phyloP scores from a whole-genome alignment of 92 coral and sea anemone genomes.

The Phenganax marumi region DNA sequence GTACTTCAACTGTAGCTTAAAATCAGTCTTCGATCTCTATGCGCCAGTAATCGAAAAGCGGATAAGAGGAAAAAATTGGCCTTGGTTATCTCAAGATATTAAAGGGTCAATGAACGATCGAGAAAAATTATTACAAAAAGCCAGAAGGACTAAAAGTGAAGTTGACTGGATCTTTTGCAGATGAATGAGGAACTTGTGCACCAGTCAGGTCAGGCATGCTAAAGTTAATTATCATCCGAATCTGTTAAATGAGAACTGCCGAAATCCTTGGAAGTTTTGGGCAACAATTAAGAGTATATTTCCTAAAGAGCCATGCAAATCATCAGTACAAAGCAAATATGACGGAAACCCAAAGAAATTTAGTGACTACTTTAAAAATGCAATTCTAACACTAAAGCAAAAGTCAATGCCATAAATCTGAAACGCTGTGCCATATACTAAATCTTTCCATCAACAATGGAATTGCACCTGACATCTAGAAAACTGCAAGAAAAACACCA shows the following conservation, averaged over 20 bases:
- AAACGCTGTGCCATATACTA: slow-evolving; percentile 16
- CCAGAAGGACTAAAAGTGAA: slow-evolving; percentile 9
- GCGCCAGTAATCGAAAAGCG: background rate
- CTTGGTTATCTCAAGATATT: slow-evolving; percentile 9
- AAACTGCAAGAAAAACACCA: slow-evolving; percentile 7
- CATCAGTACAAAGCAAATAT: background rate
- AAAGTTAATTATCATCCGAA: background rate
- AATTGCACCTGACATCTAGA: background rate
- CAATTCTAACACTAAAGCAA: background rate
- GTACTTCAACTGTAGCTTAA: background rate
- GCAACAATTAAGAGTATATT: background rate
- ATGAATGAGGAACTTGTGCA: no score
- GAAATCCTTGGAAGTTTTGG: slow-evolving; percentile 5
- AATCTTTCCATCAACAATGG: slow-evolving; percentile 4
- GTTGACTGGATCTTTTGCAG: background rate
- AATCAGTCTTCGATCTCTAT: background rate
- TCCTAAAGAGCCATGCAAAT: background rate
- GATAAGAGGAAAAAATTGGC: slow-evolving; percentile 1
- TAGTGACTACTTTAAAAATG: background rate
- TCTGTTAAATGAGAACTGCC: no score
- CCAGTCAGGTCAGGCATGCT: slow-evolving; percentile 2
- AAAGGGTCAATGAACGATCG: slow-evolving; percentile 7
- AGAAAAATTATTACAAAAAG: slow-evolving; percentile 3
- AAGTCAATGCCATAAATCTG: slow-evolving; percentile 1
- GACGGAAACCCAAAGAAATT: background rate